These are phyloP conservation scores for Subacronicta megacephala DNA, from an alignment of 2,888 invertebrate species.

Conservation along the genomic window DNA sequence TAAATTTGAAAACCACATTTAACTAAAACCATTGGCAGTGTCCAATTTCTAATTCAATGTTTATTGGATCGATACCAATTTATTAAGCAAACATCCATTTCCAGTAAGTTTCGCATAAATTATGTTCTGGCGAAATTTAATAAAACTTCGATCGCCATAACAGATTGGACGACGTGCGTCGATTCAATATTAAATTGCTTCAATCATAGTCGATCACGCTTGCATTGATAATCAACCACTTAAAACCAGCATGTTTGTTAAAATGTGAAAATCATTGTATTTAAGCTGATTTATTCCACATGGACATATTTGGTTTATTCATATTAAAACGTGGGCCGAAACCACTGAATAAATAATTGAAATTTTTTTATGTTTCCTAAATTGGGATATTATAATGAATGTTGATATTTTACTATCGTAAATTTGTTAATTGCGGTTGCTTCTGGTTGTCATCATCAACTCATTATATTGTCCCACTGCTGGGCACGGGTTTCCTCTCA, in stretches of 20 bases:
- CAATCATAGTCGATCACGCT: slow-evolving; percentile 15
- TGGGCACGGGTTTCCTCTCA: no score
- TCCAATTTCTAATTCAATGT: slow-evolving; percentile 35
- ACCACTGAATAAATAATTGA: slow-evolving; percentile 20
- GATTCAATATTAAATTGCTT: slow-evolving; percentile 23
- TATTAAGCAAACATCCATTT: slow-evolving; percentile 41
- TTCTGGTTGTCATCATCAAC: background rate
- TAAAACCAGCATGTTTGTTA: slow-evolving; percentile 9
- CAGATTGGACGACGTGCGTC: slow-evolving; percentile 18
- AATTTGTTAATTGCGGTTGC: slow-evolving; percentile 7
- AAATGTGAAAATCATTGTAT: slow-evolving; percentile 20
- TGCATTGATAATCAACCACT: slow-evolving; percentile 43
- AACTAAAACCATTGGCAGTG: slow-evolving; percentile 18
- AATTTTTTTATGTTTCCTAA: slow-evolving; percentile 11
- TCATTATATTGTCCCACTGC: no score
- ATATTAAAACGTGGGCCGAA: slow-evolving; percentile 12
- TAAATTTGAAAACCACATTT: slow-evolving; percentile 25
- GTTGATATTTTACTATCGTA: slow-evolving; percentile 12
- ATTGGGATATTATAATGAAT: slow-evolving; percentile 10
- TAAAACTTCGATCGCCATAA: slow-evolving; percentile 23
- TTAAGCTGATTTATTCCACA: slow-evolving; percentile 8
- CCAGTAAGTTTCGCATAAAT: slow-evolving; percentile 43
- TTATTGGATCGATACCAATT: slow-evolving; percentile 38
- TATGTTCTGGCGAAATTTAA: slow-evolving; percentile 34
- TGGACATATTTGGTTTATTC: slow-evolving; percentile 11